Evolutionary conservation across 2,113 vertebrate genomes (phyloP).

Genomic region (Cichladusa arquata): DNA sequence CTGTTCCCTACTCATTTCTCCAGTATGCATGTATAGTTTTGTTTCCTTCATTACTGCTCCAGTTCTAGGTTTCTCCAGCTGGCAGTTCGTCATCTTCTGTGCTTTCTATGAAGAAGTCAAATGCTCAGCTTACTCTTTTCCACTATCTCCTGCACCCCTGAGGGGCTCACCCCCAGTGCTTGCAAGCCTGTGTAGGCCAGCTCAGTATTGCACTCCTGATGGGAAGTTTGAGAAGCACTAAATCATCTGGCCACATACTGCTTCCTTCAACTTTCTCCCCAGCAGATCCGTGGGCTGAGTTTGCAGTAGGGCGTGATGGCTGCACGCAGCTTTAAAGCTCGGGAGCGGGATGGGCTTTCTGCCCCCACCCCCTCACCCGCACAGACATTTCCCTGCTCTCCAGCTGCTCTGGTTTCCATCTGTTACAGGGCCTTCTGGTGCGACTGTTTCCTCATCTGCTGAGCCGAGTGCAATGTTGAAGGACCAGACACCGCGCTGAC

Average conservation of each 20-base stretch:
- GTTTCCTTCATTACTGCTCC: neutral
- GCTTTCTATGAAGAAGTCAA: neutral
- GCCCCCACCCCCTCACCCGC: neutral
- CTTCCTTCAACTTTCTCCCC: neutral
- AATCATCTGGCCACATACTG: neutral
- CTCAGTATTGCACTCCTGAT: neutral
- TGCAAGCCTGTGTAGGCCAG: neutral
- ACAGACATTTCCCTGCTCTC: constrained; percentile 57
- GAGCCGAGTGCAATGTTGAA: constrained; percentile 7
- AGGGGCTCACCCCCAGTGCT: neutral
- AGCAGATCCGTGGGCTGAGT: neutral
- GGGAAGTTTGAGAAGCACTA: constrained; percentile 16
- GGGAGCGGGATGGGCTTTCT: neutral
- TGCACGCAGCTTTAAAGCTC: neutral
- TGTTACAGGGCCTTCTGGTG: constrained; percentile 58
- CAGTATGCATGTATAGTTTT: neutral
- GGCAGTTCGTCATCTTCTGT: neutral
- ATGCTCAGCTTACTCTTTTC: neutral
- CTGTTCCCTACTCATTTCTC: neutral
- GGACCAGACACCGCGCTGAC: constrained; percentile 43
- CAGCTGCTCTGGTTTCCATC: constrained; percentile 69
- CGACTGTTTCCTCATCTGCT: constrained; percentile 57
- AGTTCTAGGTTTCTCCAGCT: neutral
- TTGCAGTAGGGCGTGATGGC: neutral
- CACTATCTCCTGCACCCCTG: neutral